Evolutionary conservation across 2,888 invertebrate species (phyloP), one percentile per base, ranked within the genome.

Genomic region (Lymantria monacha): DNA sequence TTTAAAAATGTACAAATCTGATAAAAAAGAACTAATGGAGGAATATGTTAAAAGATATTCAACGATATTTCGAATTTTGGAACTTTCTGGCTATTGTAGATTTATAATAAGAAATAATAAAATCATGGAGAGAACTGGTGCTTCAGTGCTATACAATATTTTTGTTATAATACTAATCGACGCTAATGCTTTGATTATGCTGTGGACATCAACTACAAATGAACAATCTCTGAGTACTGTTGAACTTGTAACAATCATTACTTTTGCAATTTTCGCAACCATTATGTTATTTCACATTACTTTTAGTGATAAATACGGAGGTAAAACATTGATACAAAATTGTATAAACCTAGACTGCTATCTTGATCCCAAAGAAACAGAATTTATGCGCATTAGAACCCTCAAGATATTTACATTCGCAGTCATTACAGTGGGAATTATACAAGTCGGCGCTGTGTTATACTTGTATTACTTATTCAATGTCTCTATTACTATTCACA

Each of bases 351-450:
- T 85, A 0, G 88, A 88, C 53, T 41, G 56, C 8, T 66, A 79
- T 36, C 59, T 88, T 0, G 85, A 85, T 10, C 59, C 67, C 1
- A 55, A 74, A n/a, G 76, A 85, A 54, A 85, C 87, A 0, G 69
- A 66, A 41, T 83, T 83, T 43, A 76, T 88, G 77, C 76, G 87
- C 61, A 55, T 72, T 5, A 56, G 73, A 3, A 62, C 65, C 1
- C 51, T 65, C 0, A 72, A 55, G 30, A 53, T 63, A 0, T 79
- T 61, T 12, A 30, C 53, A 14, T 30, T 51, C 12, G 22, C 70
- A n/a, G 48, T 57, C 5, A 1, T 58, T 7, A 33, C 63, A 0
- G 53, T 77, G 10, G 53, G 48, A 3, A 33, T 68, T 0, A 37
- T 58, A 7, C 69, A 76, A 51, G 14, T 73, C 7, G 50, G 30